Evolutionary conservation across 2,797 vertebrate genomes (phyloP).

Genomic region (Acipenser transmontanus): DNA sequence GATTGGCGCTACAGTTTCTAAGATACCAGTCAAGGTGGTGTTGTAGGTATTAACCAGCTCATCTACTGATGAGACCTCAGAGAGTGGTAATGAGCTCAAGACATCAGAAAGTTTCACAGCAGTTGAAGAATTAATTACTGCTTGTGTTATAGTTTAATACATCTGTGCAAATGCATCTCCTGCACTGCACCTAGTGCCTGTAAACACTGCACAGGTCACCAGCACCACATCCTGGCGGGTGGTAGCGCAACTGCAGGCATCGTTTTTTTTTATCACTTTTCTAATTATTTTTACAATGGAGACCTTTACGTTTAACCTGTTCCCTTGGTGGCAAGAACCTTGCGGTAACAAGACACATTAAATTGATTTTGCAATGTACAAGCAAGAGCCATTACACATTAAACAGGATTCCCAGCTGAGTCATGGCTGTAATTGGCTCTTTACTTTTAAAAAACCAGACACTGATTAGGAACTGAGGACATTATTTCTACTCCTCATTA

Average conservation of each 20-base stretch:
- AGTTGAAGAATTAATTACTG: neutral
- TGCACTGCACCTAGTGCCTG: too few relatives aligned
- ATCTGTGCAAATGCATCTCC: neutral
- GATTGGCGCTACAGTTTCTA: too few relatives aligned
- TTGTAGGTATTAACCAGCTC: too few relatives aligned
- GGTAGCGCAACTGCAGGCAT: too few relatives aligned
- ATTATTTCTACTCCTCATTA: slow-evolving; percentile 50
- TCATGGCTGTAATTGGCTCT: slow-evolving; percentile 63
- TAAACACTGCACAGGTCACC: too few relatives aligned
- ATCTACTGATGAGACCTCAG: too few relatives aligned
- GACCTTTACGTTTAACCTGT: slow-evolving; percentile 30
- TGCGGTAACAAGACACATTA: slow-evolving; percentile 9
- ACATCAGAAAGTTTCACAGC: too few relatives aligned
- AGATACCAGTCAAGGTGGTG: too few relatives aligned
- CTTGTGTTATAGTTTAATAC: neutral
- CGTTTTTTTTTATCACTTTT: neutral
- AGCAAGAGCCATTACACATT: slow-evolving; percentile 33
- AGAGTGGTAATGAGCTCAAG: too few relatives aligned
- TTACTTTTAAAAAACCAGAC: slow-evolving; percentile 56
- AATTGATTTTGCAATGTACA: slow-evolving; percentile 49
- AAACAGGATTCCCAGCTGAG: slow-evolving; percentile 56
- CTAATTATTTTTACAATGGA: slow-evolving; percentile 15
- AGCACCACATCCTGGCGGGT: too few relatives aligned
- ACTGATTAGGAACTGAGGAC: slow-evolving; percentile 52
- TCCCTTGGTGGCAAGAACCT: slow-evolving; percentile 24